Percentiles rank a stretch among this genome's conserved stretches.
These are phyloP conservation scores for Arremon aurantiirostris DNA, from an alignment of 2,797 vertebrate species.

Conservation along the genomic window DNA sequence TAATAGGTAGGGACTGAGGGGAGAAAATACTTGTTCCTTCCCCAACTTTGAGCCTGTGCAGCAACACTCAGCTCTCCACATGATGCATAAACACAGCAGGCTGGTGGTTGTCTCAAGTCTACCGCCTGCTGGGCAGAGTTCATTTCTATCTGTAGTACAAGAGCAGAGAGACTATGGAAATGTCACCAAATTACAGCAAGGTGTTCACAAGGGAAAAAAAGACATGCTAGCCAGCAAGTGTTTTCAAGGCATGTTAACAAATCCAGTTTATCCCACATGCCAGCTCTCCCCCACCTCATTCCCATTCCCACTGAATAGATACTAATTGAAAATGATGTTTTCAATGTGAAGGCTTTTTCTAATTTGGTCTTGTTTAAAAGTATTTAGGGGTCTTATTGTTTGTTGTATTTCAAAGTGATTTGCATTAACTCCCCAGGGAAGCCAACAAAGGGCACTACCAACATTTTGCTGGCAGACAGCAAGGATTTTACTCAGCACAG, in stretches of 20 bases:
- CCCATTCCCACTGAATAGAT: conserved; percentile 66
- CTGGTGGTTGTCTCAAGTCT: neutral
- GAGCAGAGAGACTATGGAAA: neutral
- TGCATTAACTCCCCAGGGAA: conserved; percentile 54
- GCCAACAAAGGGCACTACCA: conserved; percentile 48
- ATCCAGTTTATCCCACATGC: conserved; percentile 35
- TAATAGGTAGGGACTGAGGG: neutral
- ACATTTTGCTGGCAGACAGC: conserved; percentile 11
- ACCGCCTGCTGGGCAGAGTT: conserved; percentile 10
- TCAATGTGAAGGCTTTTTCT: conserved; percentile 69
- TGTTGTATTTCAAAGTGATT: conserved; percentile 61
- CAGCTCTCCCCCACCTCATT: conserved; percentile 35
- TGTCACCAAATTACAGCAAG: conserved; percentile 51
- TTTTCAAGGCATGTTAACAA: conserved; percentile 60
- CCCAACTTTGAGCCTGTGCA: neutral
- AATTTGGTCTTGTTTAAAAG: conserved; percentile 70
- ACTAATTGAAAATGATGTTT: conserved; percentile 78
- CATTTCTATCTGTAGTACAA: neutral
- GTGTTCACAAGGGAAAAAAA: conserved; percentile 26
- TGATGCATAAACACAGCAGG: neutral
- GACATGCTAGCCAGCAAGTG: conserved; percentile 21
- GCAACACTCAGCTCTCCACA: neutral
- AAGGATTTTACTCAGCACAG: neutral
- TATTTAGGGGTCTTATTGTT: conserved; percentile 55
- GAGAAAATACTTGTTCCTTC: neutral